A percentile compares a stretch with the other conserved stretches of the same genome.
phyloP scores from a whole-genome alignment of 2,113 vertebrate genomes.

The Otus sunia region DNA sequence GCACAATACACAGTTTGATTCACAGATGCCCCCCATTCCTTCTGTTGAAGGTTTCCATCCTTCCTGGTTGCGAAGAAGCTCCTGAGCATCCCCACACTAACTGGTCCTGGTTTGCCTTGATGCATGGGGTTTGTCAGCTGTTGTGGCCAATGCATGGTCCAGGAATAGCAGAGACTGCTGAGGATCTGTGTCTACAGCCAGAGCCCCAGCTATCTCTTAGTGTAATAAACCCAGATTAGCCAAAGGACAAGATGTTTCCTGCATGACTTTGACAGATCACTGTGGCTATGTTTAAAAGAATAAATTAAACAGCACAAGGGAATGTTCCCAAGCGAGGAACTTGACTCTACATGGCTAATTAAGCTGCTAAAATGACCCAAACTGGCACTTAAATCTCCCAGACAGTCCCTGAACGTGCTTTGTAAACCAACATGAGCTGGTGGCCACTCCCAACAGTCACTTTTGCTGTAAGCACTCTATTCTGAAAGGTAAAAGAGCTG shows the following conservation, averaged over 20 bases:
- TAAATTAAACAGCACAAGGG: background rate
- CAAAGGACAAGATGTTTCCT: background rate
- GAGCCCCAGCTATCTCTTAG: background rate
- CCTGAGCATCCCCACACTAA: background rate
- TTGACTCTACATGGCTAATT: background rate
- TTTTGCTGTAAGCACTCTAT: background rate
- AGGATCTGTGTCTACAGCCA: background rate
- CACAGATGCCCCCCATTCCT: background rate
- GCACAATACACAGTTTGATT: background rate
- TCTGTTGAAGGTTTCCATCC: background rate
- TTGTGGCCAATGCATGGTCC: accelerated
- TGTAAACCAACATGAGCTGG: background rate
- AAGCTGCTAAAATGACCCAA: background rate
- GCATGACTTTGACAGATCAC: background rate
- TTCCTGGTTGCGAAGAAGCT: background rate
- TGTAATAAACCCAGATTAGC: background rate
- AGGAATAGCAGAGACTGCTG: background rate
- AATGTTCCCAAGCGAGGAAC: background rate
- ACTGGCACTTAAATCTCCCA: background rate
- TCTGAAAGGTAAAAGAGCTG: background rate
- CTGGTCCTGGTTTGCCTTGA: background rate
- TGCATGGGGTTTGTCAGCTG: accelerated
- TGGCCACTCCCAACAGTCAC: background rate
- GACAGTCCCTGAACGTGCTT: background rate
- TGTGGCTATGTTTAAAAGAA: background rate